Evolutionary conservation across 2,113 vertebrate species (phyloP).

Genomic region (Halcyon malimbica): DNA sequence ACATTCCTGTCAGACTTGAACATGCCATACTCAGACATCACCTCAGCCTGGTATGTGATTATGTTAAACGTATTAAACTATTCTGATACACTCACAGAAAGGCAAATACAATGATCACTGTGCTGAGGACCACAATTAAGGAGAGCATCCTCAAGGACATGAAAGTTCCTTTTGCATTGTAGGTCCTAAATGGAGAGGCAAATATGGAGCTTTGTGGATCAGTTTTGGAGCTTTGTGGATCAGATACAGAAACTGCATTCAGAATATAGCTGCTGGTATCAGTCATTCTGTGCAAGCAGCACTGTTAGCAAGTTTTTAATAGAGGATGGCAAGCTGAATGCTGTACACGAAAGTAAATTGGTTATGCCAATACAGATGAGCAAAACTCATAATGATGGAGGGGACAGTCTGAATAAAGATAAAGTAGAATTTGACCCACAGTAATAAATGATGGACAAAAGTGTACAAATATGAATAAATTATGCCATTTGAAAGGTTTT

Average conservation of each 20-base stretch:
- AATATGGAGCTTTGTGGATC: not conserved
- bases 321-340: not conserved
- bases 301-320: not conserved
- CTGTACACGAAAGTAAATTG: not conserved
- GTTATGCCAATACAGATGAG: not conserved
- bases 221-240: not conserved
- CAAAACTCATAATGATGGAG: not conserved
- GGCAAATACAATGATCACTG: not conserved
- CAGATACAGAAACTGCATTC: not conserved
- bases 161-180: not conserved
- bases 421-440: not conserved
- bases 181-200: not conserved
- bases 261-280: not conserved
- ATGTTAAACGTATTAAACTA: not conserved
- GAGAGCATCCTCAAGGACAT: not conserved
- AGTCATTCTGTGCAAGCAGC: not conserved
- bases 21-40: fast-evolving
- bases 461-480: not conserved
- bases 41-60: not conserved
- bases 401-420: not conserved
- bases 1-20: not conserved
- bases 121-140: not conserved
- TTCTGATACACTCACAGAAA: not conserved
- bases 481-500: not conserved
- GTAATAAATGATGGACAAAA: not conserved